phyloP scores from a whole-genome alignment of 2,113 vertebrate species.

The Vicugna pacos region DNA sequence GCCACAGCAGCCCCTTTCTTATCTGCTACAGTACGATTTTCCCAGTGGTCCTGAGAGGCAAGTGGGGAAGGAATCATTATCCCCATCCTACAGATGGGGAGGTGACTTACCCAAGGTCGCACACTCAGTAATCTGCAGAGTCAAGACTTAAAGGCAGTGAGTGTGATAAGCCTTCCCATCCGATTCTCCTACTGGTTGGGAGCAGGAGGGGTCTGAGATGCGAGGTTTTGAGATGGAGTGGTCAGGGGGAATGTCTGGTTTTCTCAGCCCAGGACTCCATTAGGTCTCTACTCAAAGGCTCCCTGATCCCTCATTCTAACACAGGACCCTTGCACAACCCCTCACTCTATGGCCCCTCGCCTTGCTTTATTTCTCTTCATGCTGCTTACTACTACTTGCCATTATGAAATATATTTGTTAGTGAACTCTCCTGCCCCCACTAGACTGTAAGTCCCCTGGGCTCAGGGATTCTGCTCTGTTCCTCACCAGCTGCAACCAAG shows the following conservation, averaged over 20 bases:
- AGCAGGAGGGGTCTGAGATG: not conserved
- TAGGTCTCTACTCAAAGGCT: not conserved
- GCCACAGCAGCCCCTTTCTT: not conserved
- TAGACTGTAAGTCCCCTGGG: not conserved
- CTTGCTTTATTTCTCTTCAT: not conserved
- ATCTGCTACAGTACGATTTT: not conserved
- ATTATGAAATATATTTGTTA: not conserved
- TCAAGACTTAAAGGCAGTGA: not conserved
- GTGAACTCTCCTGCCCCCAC: not conserved
- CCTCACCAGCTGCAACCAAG: not conserved
- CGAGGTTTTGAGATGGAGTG: not conserved
- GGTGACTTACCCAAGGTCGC: not conserved
- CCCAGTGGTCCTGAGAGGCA: not conserved
- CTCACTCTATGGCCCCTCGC: fast-evolving
- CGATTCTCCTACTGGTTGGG: not conserved
- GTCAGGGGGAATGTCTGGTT: not conserved
- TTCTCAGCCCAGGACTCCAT: not conserved
- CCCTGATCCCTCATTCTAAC: not conserved
- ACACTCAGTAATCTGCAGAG: not conserved
- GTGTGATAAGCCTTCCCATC: not conserved
- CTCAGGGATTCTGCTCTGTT: not conserved
- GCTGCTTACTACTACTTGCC: not conserved
- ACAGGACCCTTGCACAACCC: not conserved
- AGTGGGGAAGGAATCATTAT: not conserved
- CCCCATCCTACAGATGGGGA: not conserved